Conservation (phyloP, 2,888 invertebrate species). For the Yponomeuta plumbellus region DNA sequence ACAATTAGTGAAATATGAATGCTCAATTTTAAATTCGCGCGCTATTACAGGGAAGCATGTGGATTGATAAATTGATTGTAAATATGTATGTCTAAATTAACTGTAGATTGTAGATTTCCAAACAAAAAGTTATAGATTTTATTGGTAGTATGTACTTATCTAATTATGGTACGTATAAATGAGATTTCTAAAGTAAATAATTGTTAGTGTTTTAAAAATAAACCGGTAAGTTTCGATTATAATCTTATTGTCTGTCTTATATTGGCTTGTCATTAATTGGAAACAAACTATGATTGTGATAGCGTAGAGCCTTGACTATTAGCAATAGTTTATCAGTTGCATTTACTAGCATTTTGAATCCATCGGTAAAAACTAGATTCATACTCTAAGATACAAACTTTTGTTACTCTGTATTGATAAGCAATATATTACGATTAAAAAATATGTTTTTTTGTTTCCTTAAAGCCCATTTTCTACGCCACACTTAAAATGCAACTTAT, state of each 20-base stretch:
- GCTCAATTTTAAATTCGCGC: conserved; percentile 69
- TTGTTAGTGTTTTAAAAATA: conserved; percentile 50
- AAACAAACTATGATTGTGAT: conserved; percentile 51
- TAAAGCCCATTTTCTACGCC: conserved; percentile 24
- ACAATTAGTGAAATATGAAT: conserved; percentile 49
- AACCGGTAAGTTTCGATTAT: conserved; percentile 58
- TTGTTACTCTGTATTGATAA: conserved; percentile 74
- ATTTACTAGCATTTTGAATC: conserved; percentile 73
- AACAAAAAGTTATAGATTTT: conserved; percentile 60
- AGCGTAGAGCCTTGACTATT: conserved; percentile 65
- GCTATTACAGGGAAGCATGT: conserved; percentile 69
- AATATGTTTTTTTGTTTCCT: conserved; percentile 33
- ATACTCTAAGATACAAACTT: conserved; percentile 60
- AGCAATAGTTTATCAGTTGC: conserved; percentile 50
- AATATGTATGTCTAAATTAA: conserved; percentile 24
- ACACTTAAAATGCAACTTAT: no score
- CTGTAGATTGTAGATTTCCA: conserved; percentile 58
- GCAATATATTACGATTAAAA: conserved; percentile 73
- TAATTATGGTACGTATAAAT: conserved; percentile 56
- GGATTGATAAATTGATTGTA: conserved; percentile 37
- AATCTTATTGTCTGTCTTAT: conserved; percentile 37
- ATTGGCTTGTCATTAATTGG: conserved; percentile 60
- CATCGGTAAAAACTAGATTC: conserved; percentile 56
- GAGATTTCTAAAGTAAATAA: conserved; percentile 62
- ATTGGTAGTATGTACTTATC: conserved; percentile 58